Evolutionary conservation across 2,113 vertebrate species (phyloP).

Genomic region (Hypomesus transpacificus): DNA sequence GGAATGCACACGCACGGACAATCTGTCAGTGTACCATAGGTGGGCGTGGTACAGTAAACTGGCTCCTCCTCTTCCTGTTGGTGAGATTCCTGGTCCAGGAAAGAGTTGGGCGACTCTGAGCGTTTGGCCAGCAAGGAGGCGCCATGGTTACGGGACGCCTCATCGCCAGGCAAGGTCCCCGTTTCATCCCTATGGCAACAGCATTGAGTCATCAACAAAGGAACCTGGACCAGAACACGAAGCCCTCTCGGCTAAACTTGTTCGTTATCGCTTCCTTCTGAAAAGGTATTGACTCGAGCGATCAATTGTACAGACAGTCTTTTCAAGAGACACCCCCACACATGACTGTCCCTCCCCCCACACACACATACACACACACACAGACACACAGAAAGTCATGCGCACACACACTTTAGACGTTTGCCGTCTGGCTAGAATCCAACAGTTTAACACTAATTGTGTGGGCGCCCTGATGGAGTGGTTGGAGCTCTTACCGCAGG

Average conservation of each 20-base stretch:
- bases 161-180: constrained; percentile 83
- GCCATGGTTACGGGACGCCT: constrained; percentile 82
- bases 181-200: constrained; percentile 84
- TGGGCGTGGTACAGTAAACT: constrained; percentile 92
- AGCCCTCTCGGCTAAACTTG: not conserved
- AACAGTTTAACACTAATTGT: no score
- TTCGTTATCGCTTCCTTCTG: not conserved
- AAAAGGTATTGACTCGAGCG: not conserved
- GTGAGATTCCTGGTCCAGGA: constrained; percentile 94
- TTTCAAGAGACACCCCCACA: no score
- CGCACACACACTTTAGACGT: not conserved
- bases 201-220: constrained; percentile 23
- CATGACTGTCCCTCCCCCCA: no score
- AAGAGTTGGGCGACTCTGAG: constrained; percentile 97
- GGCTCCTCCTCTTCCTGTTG: constrained; percentile 92
- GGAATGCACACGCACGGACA: not conserved
- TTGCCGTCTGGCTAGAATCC: no score
- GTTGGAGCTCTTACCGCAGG: no score
- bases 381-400: not conserved
- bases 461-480: no score
- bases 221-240: not conserved
- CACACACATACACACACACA: not conserved
- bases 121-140: constrained; percentile 84
- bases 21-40: constrained; percentile 77
- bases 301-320: no score